These are phyloP conservation scores for Otocyon megalotis DNA, from an alignment of 2,113 vertebrate species.

Conservation along the genomic window DNA sequence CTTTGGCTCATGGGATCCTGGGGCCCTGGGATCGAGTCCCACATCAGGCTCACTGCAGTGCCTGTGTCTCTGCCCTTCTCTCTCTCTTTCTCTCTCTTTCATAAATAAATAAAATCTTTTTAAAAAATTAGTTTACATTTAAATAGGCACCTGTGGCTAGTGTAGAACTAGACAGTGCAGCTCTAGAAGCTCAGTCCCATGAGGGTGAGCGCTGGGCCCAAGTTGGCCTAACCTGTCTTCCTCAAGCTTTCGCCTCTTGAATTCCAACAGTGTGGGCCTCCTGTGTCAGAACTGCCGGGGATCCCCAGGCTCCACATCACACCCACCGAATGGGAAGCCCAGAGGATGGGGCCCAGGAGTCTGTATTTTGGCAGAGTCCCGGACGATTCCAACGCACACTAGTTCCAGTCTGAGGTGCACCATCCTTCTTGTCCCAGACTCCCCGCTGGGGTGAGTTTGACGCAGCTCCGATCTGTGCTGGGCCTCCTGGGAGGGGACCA, in stretches of 20 bases:
- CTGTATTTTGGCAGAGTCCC: neutral
- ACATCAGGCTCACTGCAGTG: no score
- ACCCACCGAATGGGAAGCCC: neutral
- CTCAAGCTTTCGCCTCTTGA: neutral
- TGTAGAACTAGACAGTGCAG: neutral
- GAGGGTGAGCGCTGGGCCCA: fast-evolving
- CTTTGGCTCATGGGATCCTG: no score
- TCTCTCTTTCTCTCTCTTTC: no score
- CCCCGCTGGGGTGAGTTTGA: neutral
- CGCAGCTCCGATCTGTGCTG: neutral
- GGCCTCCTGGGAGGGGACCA: neutral
- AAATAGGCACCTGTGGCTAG: no score
- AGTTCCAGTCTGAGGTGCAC: neutral
- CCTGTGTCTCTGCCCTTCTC: no score
- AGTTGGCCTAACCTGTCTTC: fast-evolving
- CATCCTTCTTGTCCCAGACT: neutral
- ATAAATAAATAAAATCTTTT: no score
- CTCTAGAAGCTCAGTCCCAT: neutral
- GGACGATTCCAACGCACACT: neutral
- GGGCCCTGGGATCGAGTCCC: no score
- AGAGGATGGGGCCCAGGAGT: fast-evolving
- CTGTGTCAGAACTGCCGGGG: neutral
- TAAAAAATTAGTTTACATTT: neutral
- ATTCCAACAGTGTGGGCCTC: neutral
- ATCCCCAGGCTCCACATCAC: neutral